Base-by-base conservation (phyloP, 2,888 invertebrate genomes). In the Diarsia mendica region DNA sequence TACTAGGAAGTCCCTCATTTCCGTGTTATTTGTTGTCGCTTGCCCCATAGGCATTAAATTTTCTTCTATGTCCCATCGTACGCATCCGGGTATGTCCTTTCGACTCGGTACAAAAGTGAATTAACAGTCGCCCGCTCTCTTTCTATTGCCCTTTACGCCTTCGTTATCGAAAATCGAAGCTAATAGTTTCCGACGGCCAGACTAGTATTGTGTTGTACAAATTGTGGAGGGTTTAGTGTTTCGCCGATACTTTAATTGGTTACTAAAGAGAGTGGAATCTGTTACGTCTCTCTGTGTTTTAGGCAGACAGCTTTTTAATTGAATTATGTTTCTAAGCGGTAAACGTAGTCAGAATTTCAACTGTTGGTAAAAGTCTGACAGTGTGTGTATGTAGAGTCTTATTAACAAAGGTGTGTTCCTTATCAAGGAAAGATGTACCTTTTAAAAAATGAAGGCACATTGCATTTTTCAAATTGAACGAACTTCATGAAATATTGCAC, bases 1-100 rank as follows among this genome's bases (percentile, higher is more conserved):
- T 94, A 91, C 92, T 89, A 91, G 95, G 95, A 95, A 94, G 94
- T 92, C 91, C 94, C 94, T 95, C 94, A 95, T 95, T 95, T 95
- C 95, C 95, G 92, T 92, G 90, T 82, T 93, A 94, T 94, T 95
- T 95, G 94, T 94, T 93, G 94, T 91, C 92, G 90, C 89, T 88
- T 90, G 89, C 86, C 90, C 90, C 83, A 90, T 91, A 91, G 89
- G 92, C 93, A 94, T 94, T 94, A 94, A 92, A 94, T 94, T 94
- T 94, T 94, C 92, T 93, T 93, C 90, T 91, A 83, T 87, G 85
- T 87, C 88, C 92, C 90, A 90, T 93, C 91, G 90, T 90, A 86
- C 88, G 81, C 81, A 89, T 93, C 93, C 94, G 92, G 92, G 88
- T 91, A 92, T 93, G 93, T 81, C 83, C 75, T 72, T 72, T 78